These are phyloP conservation scores for Gallinago stenura DNA, from an alignment of 2,797 vertebrate species.

Conservation along the genomic window DNA sequence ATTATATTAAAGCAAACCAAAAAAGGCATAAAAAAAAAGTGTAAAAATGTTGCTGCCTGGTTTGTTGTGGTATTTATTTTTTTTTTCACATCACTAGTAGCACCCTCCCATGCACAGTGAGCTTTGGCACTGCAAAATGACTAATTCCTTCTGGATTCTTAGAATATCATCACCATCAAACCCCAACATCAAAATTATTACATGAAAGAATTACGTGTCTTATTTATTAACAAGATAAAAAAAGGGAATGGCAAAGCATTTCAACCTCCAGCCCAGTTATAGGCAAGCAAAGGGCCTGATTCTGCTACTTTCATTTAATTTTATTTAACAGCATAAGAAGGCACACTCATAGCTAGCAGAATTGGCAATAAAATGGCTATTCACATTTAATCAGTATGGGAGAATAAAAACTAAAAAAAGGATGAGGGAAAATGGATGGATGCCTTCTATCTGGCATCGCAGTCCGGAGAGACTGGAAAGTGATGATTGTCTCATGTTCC, in stretches of 20 bases:
- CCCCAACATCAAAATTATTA: slow-evolving; percentile 12
- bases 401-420: slow-evolving; percentile 46
- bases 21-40: neutral
- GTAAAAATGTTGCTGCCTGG: neutral
- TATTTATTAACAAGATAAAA: slow-evolving; percentile 12
- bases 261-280: neutral
- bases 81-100: neutral
- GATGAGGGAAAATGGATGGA: slow-evolving; percentile 37
- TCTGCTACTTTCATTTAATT: slow-evolving; percentile 5
- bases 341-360: slow-evolving; percentile 18
- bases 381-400: slow-evolving; percentile 32
- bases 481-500: slow-evolving; percentile 66
- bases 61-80: neutral
- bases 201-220: neutral
- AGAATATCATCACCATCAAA: neutral
- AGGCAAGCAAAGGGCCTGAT: neutral
- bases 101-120: neutral
- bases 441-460: slow-evolving; percentile 64
- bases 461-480: slow-evolving; percentile 49
- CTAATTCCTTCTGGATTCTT: slow-evolving; percentile 31
- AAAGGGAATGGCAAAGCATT: neutral
- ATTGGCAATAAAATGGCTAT: slow-evolving; percentile 68
- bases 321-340: slow-evolving; percentile 23
- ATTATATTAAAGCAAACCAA: neutral
- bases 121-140: slow-evolving; percentile 32